Base-by-base conservation (phyloP, 37 sponge, comb jelly and placozoan genomes). In the Halichondria panicea region DNA sequence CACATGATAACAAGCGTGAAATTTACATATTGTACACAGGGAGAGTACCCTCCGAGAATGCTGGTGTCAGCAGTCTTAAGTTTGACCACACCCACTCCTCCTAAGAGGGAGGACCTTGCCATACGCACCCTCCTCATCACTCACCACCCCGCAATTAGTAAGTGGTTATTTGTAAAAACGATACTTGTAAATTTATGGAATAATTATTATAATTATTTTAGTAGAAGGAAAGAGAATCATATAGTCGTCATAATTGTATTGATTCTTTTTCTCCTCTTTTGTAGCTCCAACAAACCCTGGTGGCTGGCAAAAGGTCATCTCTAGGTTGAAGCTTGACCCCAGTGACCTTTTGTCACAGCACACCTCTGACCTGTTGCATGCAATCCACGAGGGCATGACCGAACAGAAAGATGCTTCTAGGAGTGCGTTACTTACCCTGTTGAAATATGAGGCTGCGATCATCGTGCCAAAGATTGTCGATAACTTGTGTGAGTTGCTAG, bases 141-240 rank as follows among this genome's bases (percentile, higher is more conserved):
- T 5, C 82, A 82, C 61, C 80, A 79, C 50, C 80, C 89, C 4
- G 12, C 36, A 52, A 83, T 87, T 36, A 65, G 92, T 91, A 27
- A 43, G 75, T 75, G 4, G 24, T 15, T n/a, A n/a, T n/a, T n/a
- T n/a, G n/a, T n/a, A n/a, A n/a, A n/a, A n/a, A n/a, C n/a, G n/a
- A n/a, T n/a, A n/a, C n/a, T n/a, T n/a, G n/a, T n/a, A n/a, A n/a
- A 55, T 27, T 6, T 27, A 55, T 27, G 25, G 22, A 55, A 43
- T 19, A 43, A 43, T 43, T n/a, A n/a, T n/a, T n/a, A n/a, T n/a
- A n/a, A n/a, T n/a, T n/a, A n/a, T n/a, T n/a, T n/a, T n/a, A 55
- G 7, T 46, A 64, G 38, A 15, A 22, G 12, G 34, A 4, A 19
- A 25, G 34, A 37, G 2, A 5, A 38, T 76, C 24, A 63, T 36